Evolutionary conservation across 2,113 vertebrate genomes (phyloP), one percentile per base, ranked within the genome.

Genomic region (Hirundichthys speculiger): DNA sequence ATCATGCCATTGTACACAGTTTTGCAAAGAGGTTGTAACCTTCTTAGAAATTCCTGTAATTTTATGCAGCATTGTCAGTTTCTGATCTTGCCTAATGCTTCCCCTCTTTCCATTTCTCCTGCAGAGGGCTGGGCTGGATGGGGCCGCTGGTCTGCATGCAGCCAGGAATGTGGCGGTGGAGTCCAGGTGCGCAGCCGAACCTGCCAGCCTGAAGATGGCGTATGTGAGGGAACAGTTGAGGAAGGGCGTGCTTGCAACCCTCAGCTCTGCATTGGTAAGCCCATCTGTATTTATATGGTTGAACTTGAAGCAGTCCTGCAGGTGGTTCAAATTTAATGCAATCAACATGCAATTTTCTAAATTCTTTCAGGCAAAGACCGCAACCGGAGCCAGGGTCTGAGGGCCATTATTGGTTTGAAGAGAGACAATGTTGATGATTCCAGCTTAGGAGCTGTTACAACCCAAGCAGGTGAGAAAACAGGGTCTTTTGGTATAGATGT

Each of bases 101-200:
- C 10, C 41, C 21, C 34, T 53, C 21, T 15, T 24, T 65, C 77
- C 50, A 22, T 90, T 57, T 80, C 69, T 42, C 46, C 22, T 75
- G 59, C 91, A 98, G 98, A 95, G 55, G 95, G 95, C 75, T 99
- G 97, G 98, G 95, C 93, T 49, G 75, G 93, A 0, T 99, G 98
- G 98, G 95, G 94, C 3, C 87, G 94, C 67, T 98, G 98, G 97
- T 95, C 96, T 0, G 96, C 95, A 49, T 98, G 98, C 89, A 99
- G 95, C 84, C 94, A 94, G 80, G 96, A 98, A 80, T 99, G 98
- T 11, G 96, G 96, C 13, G 96, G 96, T 6, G 97, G 98, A 80
- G 93, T 97, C 60, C 98, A 99, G 90, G 95, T 95, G 20, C 94
- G 97, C 58, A 96, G 94, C 65, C 92, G 97, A 22, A 82, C 89